Evolutionary conservation across 2,888 invertebrate species (phyloP), one percentile per base, ranked within the genome.

Genomic region (Nemoura dubitans): DNA sequence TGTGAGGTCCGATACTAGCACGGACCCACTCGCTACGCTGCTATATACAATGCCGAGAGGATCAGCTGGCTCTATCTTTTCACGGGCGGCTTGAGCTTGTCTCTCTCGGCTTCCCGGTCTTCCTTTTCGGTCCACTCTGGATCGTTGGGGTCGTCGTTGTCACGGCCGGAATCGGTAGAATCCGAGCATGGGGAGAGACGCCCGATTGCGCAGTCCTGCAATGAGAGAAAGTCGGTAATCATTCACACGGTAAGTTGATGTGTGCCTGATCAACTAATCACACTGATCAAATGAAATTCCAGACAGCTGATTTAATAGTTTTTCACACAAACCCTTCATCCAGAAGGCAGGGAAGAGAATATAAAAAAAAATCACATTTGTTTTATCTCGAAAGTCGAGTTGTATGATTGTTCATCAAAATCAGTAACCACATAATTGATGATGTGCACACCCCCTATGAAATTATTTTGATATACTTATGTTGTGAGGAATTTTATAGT

Each of bases 101-200:
- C 87, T 78, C 87, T 91, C 91, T 89, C 89, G 91, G 89, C 90
- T 91, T 91, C 87, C 14, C 26, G 90, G 90, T 89, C 88, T 91
- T 91, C 89, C 90, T 90, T 90, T 85, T 91, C 94, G 27, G 94
- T 94, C 97, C 97, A 97, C 90, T 97, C 97, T 6, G 95, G 95
- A 92, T 97, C 97, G 91, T 97, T 96, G 30, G 97, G 97, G 92
- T 97, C 97, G 90, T 96, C 96, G 88, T 91, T 90, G 88, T 96
- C 96, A 88, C 93, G 92, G 85, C 94, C 94, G 29, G 94, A 94
- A 89, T 92, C 92, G 28, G 92, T 92, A 77, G 92, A 91, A 89
- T 92, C 92, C 87, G 92, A 92, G 92, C 91, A 91, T 26, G 91
- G 92, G 86, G 92, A 91, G 89, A 93, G 93, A 87, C 91, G 87